A percentile compares a stretch with the other conserved stretches of the same genome.
Evolutionary conservation across 2,797 vertebrate species (phyloP).

Genomic region (Sitta carolinensis): DNA sequence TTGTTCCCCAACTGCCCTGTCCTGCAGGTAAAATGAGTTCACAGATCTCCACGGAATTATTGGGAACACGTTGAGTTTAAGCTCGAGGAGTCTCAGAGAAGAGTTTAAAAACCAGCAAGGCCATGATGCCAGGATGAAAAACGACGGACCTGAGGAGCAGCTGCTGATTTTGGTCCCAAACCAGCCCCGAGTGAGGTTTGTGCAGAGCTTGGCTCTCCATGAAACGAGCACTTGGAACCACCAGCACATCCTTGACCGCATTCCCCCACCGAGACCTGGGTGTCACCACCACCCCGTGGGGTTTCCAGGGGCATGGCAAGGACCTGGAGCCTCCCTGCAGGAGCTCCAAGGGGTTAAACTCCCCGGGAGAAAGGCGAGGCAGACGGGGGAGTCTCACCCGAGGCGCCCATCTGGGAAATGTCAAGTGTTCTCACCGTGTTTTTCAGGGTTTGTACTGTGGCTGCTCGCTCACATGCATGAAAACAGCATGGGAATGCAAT

Average conservation of each 20-base stretch:
- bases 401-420: slow-evolving; percentile 71
- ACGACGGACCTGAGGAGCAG: background rate
- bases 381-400: slow-evolving; percentile 54
- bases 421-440: slow-evolving; percentile 63
- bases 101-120: slow-evolving; percentile 39
- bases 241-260: background rate
- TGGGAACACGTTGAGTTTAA: slow-evolving; percentile 9
- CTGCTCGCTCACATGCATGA: slow-evolving; percentile 67
- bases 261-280: background rate
- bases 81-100: background rate
- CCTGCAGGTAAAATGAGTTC: background rate
- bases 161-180: slow-evolving; percentile 45
- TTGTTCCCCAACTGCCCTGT: background rate
- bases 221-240: background rate
- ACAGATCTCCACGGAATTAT: background rate
- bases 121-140: slow-evolving; percentile 5
- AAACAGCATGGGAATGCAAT: slow-evolving; percentile 74
- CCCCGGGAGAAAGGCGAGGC: slow-evolving; percentile 48
- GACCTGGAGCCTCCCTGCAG: background rate
- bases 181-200: slow-evolving; percentile 23
- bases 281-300: background rate
- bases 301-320: background rate
- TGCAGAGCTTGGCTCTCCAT: slow-evolving; percentile 22
- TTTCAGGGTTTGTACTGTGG: slow-evolving; percentile 71
- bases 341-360: slow-evolving; percentile 64